Evolutionary conservation across 1,140 invertebrate genomes (phyloP), one percentile per base, ranked within the genome.

Genomic region (Himalopsyche phryganea): DNA sequence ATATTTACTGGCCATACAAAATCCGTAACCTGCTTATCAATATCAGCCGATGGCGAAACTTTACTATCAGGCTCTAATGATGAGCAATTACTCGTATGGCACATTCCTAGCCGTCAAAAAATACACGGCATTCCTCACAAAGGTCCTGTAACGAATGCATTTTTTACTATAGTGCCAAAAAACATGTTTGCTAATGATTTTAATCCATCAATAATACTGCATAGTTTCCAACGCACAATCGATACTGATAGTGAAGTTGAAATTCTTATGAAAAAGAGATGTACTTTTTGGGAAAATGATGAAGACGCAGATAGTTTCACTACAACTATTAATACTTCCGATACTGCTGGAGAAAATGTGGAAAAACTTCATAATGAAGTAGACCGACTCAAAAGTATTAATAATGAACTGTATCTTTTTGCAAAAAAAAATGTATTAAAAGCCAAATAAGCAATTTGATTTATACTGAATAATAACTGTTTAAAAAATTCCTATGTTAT

Each of bases 61-160:
- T 69, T 96, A 9, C 70, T 90, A 5, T 91, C 91, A 0, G 91
- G 87, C 0, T 86, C 86, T 0, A 77, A 81, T 55, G 90, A 92
- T 76, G 80, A 81, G 18, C 81, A 77, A 53, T 84, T 93, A 1
- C 83, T 86, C 61, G 66, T 93, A 17, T 95, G 92, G 91, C 84
- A 94, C 63, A 83, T 92, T 32, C 67, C 68, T 23, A 92, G 88
- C 68, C 73, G 80, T 40, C 88, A 92, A 66, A 82, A 87, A 47
- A 71, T 89, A 9, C 81, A 83, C 59, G 85, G 79, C 9, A 76
- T 94, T 18, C 71, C 74, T 15, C 86, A 89, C 61, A 90, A 88
- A 71, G 89, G 87, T 14, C 66, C 81, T 4, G 78, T 93, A 0
- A 88, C 82, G 4, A 90, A 91, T 72, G 80, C 84, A 1, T 80